These are phyloP conservation scores for Hemithea aestivaria DNA, from an alignment of 2,888 invertebrate species.

Conservation along the genomic window DNA sequence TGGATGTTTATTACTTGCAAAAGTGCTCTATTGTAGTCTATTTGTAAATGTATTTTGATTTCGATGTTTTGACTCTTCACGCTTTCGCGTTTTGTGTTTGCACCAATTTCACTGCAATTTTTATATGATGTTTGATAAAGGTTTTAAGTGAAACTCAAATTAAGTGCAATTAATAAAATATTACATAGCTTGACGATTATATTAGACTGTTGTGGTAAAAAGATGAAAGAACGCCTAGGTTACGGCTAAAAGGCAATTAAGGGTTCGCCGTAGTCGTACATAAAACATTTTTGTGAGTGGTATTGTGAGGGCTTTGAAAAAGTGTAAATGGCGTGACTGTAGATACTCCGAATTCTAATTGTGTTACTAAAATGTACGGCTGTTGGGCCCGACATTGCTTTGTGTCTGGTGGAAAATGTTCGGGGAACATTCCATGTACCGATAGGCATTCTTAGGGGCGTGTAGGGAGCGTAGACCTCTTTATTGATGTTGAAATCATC, in stretches of 20 bases:
- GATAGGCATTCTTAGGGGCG: too few species aligned
- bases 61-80: too few species aligned
- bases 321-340: slow-evolving; percentile 28
- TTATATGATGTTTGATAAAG: too few species aligned
- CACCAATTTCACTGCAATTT: too few species aligned
- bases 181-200: not conserved
- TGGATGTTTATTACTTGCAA: too few species aligned
- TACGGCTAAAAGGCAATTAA: slow-evolving; percentile 35
- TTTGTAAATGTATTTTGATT: too few species aligned
- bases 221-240: slow-evolving; percentile 11
- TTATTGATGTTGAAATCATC: too few species aligned
- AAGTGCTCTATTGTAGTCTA: too few species aligned
- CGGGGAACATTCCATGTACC: not conserved
- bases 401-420: slow-evolving; percentile 1
- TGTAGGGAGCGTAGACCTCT: not conserved
- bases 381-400: slow-evolving; percentile 13
- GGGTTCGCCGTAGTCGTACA: slow-evolving; percentile 26
- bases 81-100: too few species aligned
- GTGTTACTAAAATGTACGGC: slow-evolving; percentile 11
- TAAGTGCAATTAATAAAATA: too few species aligned
- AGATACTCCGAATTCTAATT: slow-evolving; percentile 17
- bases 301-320: slow-evolving; percentile 17
- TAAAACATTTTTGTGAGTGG: slow-evolving; percentile 24
- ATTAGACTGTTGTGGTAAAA: slow-evolving; percentile 5
- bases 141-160: too few species aligned